Evolutionary conservation across 2,888 invertebrate species (phyloP).

Genomic region (Phyllotreta striolata): DNA sequence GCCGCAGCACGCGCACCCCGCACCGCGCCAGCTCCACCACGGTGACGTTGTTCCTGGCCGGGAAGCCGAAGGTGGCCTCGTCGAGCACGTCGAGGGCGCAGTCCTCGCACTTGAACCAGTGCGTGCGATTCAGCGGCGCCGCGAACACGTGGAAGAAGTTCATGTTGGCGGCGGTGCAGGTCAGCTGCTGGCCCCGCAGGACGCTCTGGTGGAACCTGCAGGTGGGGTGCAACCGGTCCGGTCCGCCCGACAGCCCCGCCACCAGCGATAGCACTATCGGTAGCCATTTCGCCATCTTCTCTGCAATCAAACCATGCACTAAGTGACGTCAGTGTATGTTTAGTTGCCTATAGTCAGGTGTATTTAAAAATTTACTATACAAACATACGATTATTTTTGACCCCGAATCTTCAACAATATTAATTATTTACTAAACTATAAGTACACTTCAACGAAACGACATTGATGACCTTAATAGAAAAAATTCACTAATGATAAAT

Average conservation of each 20-base stretch:
- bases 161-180: conserved; percentile 54
- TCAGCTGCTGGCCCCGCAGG: conserved; percentile 52
- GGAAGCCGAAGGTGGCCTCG: conserved; percentile 54
- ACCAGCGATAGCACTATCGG: conserved; percentile 41
- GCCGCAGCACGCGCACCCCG: conserved; percentile 49
- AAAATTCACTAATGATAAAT: no score
- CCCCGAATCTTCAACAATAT: no score
- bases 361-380: no score
- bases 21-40: conserved; percentile 52
- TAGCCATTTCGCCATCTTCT: conserved; percentile 56
- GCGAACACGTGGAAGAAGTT: conserved; percentile 53
- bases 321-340: no score
- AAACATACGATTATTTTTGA: no score
- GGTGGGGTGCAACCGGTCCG: conserved; percentile 35
- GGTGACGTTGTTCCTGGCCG: conserved; percentile 53
- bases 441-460: no score
- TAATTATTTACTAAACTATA: no score
- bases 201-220: conserved; percentile 49
- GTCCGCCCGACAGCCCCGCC: conserved; percentile 31
- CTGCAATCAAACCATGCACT: no score
- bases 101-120: conserved; percentile 56
- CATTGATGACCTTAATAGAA: no score
- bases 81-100: conserved; percentile 54
- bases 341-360: no score
- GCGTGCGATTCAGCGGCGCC: conserved; percentile 51